Percentiles rank a stretch among this genome's conserved stretches.
Evolutionary conservation across 2,797 vertebrate species (phyloP).

Genomic region (Emydoidea blandingii): DNA sequence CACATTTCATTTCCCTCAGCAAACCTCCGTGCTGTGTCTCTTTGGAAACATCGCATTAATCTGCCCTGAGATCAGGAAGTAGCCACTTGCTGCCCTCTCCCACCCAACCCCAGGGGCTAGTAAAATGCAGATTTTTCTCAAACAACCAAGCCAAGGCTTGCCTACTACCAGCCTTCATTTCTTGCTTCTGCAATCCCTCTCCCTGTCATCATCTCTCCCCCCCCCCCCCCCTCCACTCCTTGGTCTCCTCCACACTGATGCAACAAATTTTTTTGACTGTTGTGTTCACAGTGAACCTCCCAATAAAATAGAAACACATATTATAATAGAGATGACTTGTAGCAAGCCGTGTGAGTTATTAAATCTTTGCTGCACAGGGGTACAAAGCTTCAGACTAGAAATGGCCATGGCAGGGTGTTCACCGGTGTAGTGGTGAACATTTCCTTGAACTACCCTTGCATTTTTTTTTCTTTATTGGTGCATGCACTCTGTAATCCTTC

Average conservation of each 20-base stretch:
- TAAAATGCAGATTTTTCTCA: neutral
- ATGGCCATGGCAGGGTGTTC: neutral
- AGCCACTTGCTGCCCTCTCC: neutral
- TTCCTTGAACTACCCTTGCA: neutral
- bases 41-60: neutral
- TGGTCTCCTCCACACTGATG: neutral
- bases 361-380: neutral
- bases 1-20: neutral
- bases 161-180: neutral
- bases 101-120: rapidly evolving
- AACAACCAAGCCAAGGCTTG: neutral
- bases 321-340: neutral
- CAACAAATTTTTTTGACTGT: neutral
- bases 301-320: neutral
- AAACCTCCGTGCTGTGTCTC: neutral
- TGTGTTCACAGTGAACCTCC: neutral
- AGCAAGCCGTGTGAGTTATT: neutral
- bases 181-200: neutral
- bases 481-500: neutral
- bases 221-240: neutral
- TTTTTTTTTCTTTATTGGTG: neutral
- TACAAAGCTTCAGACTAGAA: neutral
- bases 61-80: neutral
- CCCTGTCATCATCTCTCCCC: neutral
- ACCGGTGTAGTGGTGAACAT: neutral